Evolutionary conservation across 2,888 invertebrate species (phyloP).

Genomic region (Elegia similella): DNA sequence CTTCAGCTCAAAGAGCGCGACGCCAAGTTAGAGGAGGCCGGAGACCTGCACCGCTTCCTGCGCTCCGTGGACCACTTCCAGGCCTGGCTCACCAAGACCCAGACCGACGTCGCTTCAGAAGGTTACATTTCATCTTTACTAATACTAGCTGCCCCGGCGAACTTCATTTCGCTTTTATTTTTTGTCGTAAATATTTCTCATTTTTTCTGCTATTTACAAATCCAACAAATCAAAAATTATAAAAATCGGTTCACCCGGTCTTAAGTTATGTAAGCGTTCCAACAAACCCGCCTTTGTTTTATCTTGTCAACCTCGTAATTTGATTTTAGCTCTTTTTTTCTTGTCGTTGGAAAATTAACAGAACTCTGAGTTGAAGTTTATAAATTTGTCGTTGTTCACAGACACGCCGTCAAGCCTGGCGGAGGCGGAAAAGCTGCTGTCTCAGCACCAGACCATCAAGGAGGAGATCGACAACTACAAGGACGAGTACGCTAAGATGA

Average conservation of each 20-base stretch:
- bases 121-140: constrained; percentile 39
- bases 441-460: constrained; percentile 98
- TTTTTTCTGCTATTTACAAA: no score
- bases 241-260: no score
- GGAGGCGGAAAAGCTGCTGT: constrained; percentile 97
- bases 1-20: constrained; percentile 96
- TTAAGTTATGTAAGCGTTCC: no score
- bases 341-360: no score
- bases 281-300: no score
- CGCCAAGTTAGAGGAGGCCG: constrained; percentile 98
- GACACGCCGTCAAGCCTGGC: constrained; percentile 95
- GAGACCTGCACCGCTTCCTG: constrained; percentile 98
- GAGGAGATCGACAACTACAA: constrained; percentile 99
- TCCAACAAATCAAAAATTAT: no score
- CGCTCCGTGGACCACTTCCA: constrained; percentile 99
- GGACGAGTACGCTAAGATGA: constrained; percentile 99
- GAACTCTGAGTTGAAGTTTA: no score
- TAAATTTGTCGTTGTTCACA: constrained; percentile 25
- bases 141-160: no score
- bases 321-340: no score
- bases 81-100: constrained; percentile 98
- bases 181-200: no score
- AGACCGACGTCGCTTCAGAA: constrained; percentile 99
- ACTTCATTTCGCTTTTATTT: no score
- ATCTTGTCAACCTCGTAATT: no score